Evolutionary conservation across 2,113 vertebrate genomes (phyloP), one percentile per base, ranked within the genome.

Genomic region (Calypte anna): DNA sequence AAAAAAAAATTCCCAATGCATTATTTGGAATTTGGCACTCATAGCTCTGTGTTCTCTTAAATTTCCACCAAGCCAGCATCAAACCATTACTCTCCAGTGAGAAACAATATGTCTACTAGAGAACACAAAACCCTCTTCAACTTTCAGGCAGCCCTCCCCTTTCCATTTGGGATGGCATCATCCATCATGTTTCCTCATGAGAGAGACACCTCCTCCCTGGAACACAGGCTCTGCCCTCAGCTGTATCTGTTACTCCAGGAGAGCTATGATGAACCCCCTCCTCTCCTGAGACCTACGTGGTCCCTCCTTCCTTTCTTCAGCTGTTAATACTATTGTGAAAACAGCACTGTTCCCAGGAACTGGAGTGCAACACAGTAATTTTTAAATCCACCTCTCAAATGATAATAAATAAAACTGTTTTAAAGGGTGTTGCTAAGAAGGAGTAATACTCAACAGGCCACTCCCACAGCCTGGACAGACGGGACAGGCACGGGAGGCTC

Each of bases 201-300:
- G 15, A 54, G 19, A 2, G 21, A 59, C 0, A 4, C 12, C 5
- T 64, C 9, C 14, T 23, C 12, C 40, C 22, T 18, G 7, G 59
- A 68, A 81, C 18, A 28, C 0, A 5, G 13, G 15, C 4, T 7
- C 4, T 8, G 8, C n/a, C 55, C 22, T 79, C 64, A 58, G 11
- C 38, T 5, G 1, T 2, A 10, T 8, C 19, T 3, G 1, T 44
- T 51, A 24, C 21, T 16, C 33, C 19, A 21, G 53, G 28, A 48
- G n/a, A 66, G 44, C 12, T 23, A 33, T 0, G 6, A 55, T 2
- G 6, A 50, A 62, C 57, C 10, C 55, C 27, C 36, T 2, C 3
- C 44, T 22, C 46, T 36, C 69, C 31, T 48, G 23, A 4, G 9
- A 43, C 68, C 1, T 0, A 19, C 9, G 15, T 61, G 2, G 6